A percentile compares a stretch with the other conserved stretches of the same genome.
These are phyloP conservation scores for Diorhabda elongata DNA, from an alignment of 1,140 invertebrate genomes.

Conservation along the genomic window DNA sequence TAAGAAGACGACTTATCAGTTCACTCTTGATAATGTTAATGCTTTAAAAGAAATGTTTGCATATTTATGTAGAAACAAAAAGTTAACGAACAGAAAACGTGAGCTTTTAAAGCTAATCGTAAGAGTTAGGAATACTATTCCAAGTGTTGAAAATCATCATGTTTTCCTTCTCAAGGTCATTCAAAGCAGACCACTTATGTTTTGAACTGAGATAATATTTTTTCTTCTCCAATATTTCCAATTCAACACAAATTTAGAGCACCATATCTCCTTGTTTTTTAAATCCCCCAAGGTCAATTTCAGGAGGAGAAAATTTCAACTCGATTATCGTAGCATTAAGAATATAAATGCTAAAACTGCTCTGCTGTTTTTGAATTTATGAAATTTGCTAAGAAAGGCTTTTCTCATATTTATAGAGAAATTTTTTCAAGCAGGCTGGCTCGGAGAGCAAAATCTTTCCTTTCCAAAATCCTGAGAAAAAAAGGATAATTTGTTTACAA, in stretches of 20 bases:
- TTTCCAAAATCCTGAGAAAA: neutral
- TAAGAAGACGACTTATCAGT: too few species aligned
- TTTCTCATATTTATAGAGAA: neutral
- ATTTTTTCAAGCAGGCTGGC: neutral
- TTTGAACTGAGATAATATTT: conserved; percentile 4
- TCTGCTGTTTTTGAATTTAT: neutral
- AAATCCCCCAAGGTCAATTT: conserved; percentile 1
- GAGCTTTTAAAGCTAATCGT: neutral
- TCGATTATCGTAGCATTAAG: conserved; percentile 2
- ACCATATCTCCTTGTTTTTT: conserved; percentile 1
- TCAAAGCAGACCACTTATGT: neutral
- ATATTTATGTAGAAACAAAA: too few species aligned
- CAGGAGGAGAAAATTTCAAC: neutral
- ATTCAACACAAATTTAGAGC: neutral
- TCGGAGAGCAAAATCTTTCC: neutral
- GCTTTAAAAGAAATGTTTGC: too few species aligned
- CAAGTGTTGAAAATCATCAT: conserved; percentile 1
- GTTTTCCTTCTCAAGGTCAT: conserved; percentile 6
- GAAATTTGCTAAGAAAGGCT: neutral
- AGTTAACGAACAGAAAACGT: too few species aligned
- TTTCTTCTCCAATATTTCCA: conserved; percentile 1
- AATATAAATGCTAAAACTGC: neutral
- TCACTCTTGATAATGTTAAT: too few species aligned
- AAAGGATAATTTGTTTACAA: neutral
- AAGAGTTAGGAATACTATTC: conserved; percentile 8